Evolutionary conservation across 2,797 vertebrate species (phyloP).

Genomic region (Onychomys torridus): DNA sequence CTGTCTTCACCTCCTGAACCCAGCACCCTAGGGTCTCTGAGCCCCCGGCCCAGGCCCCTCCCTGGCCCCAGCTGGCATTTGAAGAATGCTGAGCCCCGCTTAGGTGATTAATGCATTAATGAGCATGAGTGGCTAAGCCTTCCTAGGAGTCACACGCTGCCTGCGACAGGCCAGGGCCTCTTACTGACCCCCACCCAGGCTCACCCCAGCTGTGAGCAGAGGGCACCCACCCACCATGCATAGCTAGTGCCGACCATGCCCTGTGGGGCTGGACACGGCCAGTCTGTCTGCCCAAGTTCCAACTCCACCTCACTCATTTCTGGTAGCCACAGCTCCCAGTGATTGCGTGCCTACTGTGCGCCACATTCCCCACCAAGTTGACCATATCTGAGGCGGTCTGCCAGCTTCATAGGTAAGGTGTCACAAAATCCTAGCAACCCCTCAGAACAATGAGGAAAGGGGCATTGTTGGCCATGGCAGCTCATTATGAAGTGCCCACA

Average conservation of each 20-base stretch:
- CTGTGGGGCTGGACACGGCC: background rate
- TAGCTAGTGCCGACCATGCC: too few species aligned
- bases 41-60: constrained; percentile 66
- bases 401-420: background rate
- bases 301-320: background rate
- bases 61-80: constrained; percentile 66
- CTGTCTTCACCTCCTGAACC: background rate
- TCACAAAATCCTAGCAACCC: background rate
- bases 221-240: constrained; percentile 54
- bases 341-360: background rate
- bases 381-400: background rate
- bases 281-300: background rate
- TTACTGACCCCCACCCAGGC: constrained; percentile 67
- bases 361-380: background rate
- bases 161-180: constrained; percentile 7
- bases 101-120: constrained; percentile 90
- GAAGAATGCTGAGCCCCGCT: constrained; percentile 86
- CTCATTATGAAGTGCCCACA: background rate
- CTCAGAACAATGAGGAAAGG: accelerated
- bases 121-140: constrained; percentile 86
- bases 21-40: constrained; percentile 58
- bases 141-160: constrained; percentile 88
- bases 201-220: constrained; percentile 8
- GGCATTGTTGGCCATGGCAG: background rate
- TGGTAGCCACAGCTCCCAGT: background rate